phyloP scores from a whole-genome alignment of 2,113 vertebrate species.

The Calyptommatus sinebrachiatus region DNA sequence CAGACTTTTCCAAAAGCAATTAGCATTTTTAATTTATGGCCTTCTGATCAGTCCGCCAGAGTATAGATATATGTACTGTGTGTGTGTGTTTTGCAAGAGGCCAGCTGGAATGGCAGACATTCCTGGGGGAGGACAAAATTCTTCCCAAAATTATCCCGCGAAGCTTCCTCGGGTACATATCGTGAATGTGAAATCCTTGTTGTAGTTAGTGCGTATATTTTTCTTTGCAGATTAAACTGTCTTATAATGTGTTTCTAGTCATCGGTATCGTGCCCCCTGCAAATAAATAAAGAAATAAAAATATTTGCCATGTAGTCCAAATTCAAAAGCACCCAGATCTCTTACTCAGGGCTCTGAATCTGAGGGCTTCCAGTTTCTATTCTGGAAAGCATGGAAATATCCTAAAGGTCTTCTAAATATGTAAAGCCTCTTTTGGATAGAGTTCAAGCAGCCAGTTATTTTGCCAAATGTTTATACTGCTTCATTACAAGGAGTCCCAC shows the following conservation, averaged over 20 bases:
- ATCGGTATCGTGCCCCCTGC: too few relatives aligned
- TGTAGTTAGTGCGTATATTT: too few relatives aligned
- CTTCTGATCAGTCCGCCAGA: neutral
- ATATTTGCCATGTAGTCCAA: too few relatives aligned
- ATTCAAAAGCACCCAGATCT: too few relatives aligned
- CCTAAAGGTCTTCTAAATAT: neutral
- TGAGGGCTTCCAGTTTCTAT: neutral
- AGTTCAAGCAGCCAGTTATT: neutral
- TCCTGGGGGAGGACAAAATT: neutral
- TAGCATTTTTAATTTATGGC: neutral
- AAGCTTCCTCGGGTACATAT: neutral
- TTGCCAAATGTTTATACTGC: too few relatives aligned
- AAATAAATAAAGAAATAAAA: too few relatives aligned
- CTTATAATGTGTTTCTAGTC: too few relatives aligned
- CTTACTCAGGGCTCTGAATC: neutral
- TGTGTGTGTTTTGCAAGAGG: neutral
- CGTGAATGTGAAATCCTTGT: too few relatives aligned
- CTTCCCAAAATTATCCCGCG: neutral
- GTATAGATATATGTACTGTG: too few relatives aligned
- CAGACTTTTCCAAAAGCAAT: slow-evolving; percentile 16
- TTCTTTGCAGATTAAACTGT: too few relatives aligned
- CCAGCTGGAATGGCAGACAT: too few relatives aligned
- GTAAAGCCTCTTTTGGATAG: neutral
- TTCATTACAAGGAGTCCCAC: too few relatives aligned
- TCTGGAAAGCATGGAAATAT: neutral